Evolutionary conservation across 2,797 vertebrate species (phyloP), one percentile per base, ranked within the genome.

Genomic region (Myotis pilosus): DNA sequence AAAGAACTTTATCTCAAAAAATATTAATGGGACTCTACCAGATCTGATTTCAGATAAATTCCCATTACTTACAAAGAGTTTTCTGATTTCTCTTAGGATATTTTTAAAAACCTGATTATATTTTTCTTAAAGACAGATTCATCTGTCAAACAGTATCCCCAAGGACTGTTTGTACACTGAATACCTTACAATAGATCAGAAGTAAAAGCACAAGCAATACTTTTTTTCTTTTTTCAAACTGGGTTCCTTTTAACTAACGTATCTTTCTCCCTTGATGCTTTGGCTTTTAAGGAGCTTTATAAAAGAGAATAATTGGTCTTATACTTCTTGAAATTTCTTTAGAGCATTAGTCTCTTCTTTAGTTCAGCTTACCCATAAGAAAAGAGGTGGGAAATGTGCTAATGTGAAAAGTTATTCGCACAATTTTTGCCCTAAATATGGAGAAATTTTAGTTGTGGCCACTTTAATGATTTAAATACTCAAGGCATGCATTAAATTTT

Each of bases 31-130:
- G 11, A 22, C 82, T 97, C 76, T 96, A 33, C 44, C 87, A 95
- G 87, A 93, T 96, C 41, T 94, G 96, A 53, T 97, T 98, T 96
- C 55, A 96, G 95, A 92, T 93, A 95, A 96, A 97, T 94, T 11
- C 20, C 33, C 41, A 36, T 95, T 80, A 75, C 92, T 96, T 93
- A 72, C 20, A 68, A 47, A 53, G n/a, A 76, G 78, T 75, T 83
- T 96, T 96, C 79, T 84, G 22, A 89, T 94, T 66, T 13, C 1
- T 80, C 17, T 95, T 95, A 79, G 89, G 62, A 90, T 94, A 85
- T 47, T 96, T 97, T 94, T 57, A 23, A 66, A 93, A 97, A 84
- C 57, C 91, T 28, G 71, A 91, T 95, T 94, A 89, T 79, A 62
- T 97, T 96, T 75, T 82, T 96, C 92, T 76, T 6, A 10, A 62